Conservation (phyloP, 2,113 vertebrate species). For the Scomber scombrus region DNA sequence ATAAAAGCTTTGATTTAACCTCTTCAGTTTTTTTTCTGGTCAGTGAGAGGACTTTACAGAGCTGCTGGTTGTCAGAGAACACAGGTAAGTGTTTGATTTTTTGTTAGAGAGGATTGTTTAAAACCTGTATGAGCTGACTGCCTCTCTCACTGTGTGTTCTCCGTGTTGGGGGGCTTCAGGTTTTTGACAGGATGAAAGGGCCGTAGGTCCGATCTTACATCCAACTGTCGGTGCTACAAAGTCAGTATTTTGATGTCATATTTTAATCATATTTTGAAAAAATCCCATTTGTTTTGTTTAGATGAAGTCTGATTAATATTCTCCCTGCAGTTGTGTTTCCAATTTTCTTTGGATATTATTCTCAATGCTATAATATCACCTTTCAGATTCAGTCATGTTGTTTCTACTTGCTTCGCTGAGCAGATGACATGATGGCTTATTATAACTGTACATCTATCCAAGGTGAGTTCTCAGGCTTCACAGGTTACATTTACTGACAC, state of each 20-base stretch:
- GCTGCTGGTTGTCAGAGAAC: background rate
- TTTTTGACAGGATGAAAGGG: background rate
- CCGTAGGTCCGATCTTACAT: background rate
- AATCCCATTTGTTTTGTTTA: too few species aligned
- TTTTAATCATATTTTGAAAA: too few species aligned
- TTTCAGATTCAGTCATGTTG: constrained; percentile 18
- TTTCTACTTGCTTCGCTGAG: background rate
- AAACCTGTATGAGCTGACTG: background rate
- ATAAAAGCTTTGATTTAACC: background rate
- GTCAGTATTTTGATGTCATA: too few species aligned
- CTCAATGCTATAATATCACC: background rate
- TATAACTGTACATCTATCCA: background rate
- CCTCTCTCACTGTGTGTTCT: background rate
- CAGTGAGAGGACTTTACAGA: background rate
- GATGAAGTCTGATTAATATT: background rate
- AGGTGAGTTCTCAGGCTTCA: too few species aligned
- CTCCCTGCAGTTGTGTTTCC: background rate
- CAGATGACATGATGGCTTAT: fast-evolving
- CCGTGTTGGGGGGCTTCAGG: background rate
- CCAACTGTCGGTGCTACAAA: background rate
- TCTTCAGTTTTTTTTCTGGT: background rate
- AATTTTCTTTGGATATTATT: background rate
- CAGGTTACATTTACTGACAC: background rate
- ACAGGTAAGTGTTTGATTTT: constrained; percentile 15
- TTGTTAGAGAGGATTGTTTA: background rate